These are phyloP conservation scores for Heteractis magnifica DNA, from an alignment of 92 coral and sea anemone genomes.

Conservation along the genomic window DNA sequence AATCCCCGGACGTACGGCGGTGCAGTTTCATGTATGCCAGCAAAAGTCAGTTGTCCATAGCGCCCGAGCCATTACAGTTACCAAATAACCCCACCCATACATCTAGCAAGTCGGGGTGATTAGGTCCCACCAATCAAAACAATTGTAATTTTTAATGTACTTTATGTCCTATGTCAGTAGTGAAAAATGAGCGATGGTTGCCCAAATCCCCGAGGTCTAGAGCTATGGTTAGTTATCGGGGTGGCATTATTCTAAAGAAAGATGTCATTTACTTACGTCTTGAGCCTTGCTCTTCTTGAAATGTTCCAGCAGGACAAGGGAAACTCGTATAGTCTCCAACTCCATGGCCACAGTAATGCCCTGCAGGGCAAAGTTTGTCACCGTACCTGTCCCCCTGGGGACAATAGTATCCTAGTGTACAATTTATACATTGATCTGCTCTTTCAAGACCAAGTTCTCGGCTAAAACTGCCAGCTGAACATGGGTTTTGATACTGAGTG, in stretches of 20 bases:
- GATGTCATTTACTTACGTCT: conserved; percentile 54
- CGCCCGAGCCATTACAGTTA: too few species aligned
- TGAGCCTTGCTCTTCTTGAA: conserved; percentile 93
- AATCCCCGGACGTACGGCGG: too few species aligned
- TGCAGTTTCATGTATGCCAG: too few species aligned
- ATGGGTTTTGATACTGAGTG: conserved; percentile 77
- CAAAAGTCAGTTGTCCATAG: too few species aligned
- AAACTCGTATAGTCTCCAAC: conserved; percentile 37
- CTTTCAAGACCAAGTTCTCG: conserved; percentile 73
- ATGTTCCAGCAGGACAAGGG: conserved; percentile 81
- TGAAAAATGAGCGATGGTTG: neutral
- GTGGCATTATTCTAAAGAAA: neutral
- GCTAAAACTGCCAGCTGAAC: conserved; percentile 76
- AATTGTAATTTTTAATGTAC: too few species aligned
- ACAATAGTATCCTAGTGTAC: conserved; percentile 80
- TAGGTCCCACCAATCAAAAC: too few species aligned
- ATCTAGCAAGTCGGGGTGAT: too few species aligned
- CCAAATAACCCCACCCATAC: too few species aligned
- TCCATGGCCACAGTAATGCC: conserved; percentile 67
- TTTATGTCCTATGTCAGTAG: too few species aligned
- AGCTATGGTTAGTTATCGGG: neutral
- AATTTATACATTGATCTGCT: conserved; percentile 70
- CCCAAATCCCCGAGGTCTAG: neutral
- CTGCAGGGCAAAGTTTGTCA: conserved; percentile 80
- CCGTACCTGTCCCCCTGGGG: conserved; percentile 82